phyloP scores from a whole-genome alignment of 2,113 vertebrate species.

The Cryptomyrus ogoouensis region DNA sequence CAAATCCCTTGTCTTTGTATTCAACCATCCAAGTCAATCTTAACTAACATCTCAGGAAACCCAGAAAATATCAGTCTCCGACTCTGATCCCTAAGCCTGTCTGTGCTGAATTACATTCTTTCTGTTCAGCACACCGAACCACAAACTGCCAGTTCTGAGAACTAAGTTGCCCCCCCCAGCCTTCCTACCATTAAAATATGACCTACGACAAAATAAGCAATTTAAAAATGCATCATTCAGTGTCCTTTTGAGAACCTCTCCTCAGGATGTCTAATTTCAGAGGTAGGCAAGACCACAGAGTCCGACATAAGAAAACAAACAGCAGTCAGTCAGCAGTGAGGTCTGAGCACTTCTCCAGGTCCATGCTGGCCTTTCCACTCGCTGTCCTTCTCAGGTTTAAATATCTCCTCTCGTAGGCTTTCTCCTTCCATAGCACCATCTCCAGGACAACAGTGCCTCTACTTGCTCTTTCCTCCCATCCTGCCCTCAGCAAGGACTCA shows the following conservation, averaged over 20 bases:
- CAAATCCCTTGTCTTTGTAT: conserved; percentile 17
- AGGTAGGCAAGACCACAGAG: neutral
- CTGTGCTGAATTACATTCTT: neutral
- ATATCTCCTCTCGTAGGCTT: neutral
- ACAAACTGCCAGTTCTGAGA: neutral
- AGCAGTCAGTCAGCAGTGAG: neutral
- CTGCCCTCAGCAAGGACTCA: neutral
- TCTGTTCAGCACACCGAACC: neutral
- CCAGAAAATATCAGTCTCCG: neutral
- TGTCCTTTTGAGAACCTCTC: neutral
- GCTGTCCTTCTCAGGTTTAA: neutral
- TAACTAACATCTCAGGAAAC: neutral
- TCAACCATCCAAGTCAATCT: neutral
- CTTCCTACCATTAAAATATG: neutral
- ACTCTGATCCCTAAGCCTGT: neutral
- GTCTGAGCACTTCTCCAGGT: neutral
- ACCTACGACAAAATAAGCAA: neutral
- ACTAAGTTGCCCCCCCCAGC: neutral
- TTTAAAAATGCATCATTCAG: conserved; percentile 9
- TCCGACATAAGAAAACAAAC: neutral
- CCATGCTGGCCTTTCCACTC: neutral
- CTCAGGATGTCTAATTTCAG: neutral
- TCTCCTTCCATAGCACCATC: neutral
- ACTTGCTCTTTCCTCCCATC: neutral
- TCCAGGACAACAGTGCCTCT: neutral